Evolutionary conservation across 2,888 invertebrate genomes (phyloP).

Genomic region (Meloe dianella): DNA sequence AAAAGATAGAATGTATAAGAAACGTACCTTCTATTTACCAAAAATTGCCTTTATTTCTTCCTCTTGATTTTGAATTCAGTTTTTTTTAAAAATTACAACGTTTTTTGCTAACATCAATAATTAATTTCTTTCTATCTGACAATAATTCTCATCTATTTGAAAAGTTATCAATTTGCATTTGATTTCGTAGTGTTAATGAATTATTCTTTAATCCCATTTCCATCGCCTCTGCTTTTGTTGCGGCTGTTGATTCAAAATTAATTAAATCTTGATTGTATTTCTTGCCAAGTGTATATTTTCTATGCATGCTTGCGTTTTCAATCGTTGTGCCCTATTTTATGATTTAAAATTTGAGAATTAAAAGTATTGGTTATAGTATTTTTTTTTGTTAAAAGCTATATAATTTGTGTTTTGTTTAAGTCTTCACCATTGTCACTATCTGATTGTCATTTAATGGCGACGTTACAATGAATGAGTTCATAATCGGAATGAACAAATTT

Average conservation of each 20-base stretch:
- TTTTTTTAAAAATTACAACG: neutral
- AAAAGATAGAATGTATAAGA: no score
- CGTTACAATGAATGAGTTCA: no score
- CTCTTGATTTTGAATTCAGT: neutral
- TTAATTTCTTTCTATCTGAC: conserved; percentile 8
- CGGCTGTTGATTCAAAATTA: conserved; percentile 35
- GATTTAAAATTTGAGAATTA: neutral
- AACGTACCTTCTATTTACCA: neutral
- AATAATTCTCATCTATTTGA: conserved; percentile 43
- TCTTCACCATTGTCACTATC: no score
- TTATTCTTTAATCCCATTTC: conserved; percentile 39
- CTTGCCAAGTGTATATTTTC: conserved; percentile 47
- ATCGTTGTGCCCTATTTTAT: conserved; percentile 44
- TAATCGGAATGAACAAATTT: no score
- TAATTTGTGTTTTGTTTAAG: no score
- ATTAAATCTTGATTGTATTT: conserved; percentile 48
- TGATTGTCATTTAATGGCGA: no score
- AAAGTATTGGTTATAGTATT: no score
- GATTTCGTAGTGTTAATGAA: conserved; percentile 38
- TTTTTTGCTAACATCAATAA: conserved; percentile 12
- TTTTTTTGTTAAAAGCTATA: no score
- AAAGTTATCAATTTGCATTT: conserved; percentile 44
- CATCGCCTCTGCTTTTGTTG: conserved; percentile 32
- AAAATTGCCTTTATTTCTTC: neutral
- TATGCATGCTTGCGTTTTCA: conserved; percentile 47